These are phyloP conservation scores for Esperia sulphurella DNA, from an alignment of 2,888 invertebrate species.

Conservation along the genomic window DNA sequence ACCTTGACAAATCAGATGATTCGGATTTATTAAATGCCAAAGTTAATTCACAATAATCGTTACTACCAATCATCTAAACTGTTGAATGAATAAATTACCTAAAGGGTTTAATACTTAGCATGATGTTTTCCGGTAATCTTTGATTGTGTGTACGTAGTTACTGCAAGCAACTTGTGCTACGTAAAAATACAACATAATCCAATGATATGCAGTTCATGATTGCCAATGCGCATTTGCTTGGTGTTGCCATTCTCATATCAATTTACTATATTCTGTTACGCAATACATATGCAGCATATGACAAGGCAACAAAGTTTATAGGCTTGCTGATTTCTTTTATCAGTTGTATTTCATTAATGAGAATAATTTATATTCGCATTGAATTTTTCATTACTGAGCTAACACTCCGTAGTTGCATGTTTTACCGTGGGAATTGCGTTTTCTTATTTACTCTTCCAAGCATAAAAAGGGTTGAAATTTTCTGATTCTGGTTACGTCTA, in stretches of 20 bases:
- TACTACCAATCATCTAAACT: too few relatives aligned
- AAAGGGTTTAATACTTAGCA: too few relatives aligned
- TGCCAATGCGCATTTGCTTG: not conserved
- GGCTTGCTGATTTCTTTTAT: not conserved
- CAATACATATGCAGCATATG: not conserved
- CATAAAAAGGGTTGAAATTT: slow-evolving; percentile 3
- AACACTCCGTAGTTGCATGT: too few relatives aligned
- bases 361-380: not conserved
- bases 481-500: slow-evolving; percentile 5
- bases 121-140: too few relatives aligned
- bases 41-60: too few relatives aligned
- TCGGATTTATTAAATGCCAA: too few relatives aligned
- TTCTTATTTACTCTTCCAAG: slow-evolving; percentile 2
- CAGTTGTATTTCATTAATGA: too few relatives aligned
- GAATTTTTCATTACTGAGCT: too few relatives aligned
- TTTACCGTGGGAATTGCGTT: slow-evolving; percentile 6
- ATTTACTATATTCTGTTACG: not conserved
- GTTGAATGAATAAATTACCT: too few relatives aligned
- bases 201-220: not conserved
- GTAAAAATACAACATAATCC: not conserved
- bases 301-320: not conserved
- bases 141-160: too few relatives aligned
- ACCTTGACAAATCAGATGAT: too few relatives aligned
- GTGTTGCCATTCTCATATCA: not conserved
- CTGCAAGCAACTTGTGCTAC: not conserved